These are phyloP conservation scores for Drosophila austrosaltans DNA, from an alignment of 2,888 invertebrate species.

Conservation along the genomic window DNA sequence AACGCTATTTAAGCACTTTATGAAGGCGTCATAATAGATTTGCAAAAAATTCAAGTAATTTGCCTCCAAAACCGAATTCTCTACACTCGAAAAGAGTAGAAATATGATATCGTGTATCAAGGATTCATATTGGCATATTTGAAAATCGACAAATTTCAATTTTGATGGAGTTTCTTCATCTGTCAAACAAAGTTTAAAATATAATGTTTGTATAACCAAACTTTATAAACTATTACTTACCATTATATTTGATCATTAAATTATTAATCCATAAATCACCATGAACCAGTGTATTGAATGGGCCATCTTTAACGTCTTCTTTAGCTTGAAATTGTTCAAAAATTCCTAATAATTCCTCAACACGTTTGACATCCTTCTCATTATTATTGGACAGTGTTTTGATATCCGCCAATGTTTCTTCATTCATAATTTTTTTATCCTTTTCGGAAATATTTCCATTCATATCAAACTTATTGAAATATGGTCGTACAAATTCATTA, in stretches of 20 bases:
- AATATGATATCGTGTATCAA: conserved; percentile 85
- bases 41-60: conserved; percentile 84
- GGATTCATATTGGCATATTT: conserved; percentile 85
- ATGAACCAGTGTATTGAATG: conserved; percentile 85
- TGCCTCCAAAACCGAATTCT: conserved; percentile 82
- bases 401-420: conserved; percentile 59
- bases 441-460: conserved; percentile 50
- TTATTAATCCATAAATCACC: conserved; percentile 87
- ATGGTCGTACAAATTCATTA: conserved; percentile 82
- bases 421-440: conserved; percentile 49
- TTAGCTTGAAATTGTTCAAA: conserved; percentile 61
- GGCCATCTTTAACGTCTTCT: conserved; percentile 76
- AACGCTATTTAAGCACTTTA: conserved; percentile 82
- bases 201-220: not conserved
- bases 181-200: conserved; percentile 48
- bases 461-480: conserved; percentile 77
- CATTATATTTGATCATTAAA: conserved; percentile 84
- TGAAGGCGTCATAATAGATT: conserved; percentile 85
- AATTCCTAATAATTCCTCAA: conserved; percentile 53
- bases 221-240: conserved; percentile 56
- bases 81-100: conserved; percentile 85
- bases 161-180: conserved; percentile 82
- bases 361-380: conserved; percentile 49
- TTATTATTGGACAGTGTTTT: conserved; percentile 55
- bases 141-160: conserved; percentile 86